Base-by-base conservation (phyloP, 2,888 invertebrate genomes). In the Epiblema foenella region DNA sequence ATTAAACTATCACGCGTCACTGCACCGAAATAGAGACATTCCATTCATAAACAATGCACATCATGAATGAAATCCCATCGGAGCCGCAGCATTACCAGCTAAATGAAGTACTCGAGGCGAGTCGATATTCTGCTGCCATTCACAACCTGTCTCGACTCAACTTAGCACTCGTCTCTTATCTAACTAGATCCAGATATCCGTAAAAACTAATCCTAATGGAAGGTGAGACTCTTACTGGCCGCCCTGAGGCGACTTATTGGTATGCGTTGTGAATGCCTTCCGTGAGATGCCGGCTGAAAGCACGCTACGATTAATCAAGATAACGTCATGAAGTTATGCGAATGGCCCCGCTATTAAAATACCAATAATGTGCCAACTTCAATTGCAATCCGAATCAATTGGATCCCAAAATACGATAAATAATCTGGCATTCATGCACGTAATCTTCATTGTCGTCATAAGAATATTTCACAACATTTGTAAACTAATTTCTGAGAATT, bases 31-130 rank as follows among this genome's bases (percentile, higher is more conserved):
- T 90, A 90, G 85, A 89, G 80, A 75, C 79, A 79, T 78, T 80
- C 82, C 89, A 89, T 90, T 90, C 89, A 89, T 85, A 86, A 87
- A 86, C 87, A 88, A 86, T 87, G 85, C 84, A 83, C 83, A 88
- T 85, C 83, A 81, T 85, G 83, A 87, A 86, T 87, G 84, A 87
- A 86, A 87, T 86, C 84, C 83, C 85, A 87, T 84, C 82, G 76
- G 81, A 78, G 73, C 79, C 81, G 83, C 76, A 83, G 81, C 84
- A 87, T 87, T 86, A 84, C 83, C 80, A 78, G 81, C 80, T 83
- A 85, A 86, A 90, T 85, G 80, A 87, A 81, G 81, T 85, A 84
- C 81, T 84, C 79, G 81, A 81, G 77, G 76, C 79, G 84, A 79
- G 75, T n/a, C 76, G 77, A 78, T 85, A 84, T 84, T 87, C 84